Evolutionary conservation across 2,888 invertebrate genomes (phyloP), one percentile per base, ranked within the genome.

Genomic region (Sphaeridia pumilis): DNA sequence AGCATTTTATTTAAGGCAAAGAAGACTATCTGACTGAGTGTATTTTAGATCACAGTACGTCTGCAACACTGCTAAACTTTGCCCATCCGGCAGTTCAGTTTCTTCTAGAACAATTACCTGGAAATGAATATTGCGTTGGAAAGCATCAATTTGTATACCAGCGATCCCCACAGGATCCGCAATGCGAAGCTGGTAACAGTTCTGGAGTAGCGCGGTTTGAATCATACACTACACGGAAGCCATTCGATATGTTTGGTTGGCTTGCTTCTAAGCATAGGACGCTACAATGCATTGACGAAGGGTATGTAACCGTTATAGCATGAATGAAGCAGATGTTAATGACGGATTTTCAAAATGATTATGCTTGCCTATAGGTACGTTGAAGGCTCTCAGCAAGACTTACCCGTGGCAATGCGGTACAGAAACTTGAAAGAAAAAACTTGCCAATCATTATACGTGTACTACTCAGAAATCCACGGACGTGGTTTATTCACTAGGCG

Each of bases 391-490:
- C 35, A 10, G n/a, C 46, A 46, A 24, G 52, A 52, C 69, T 75
- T 94, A 66, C 93, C 94, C 3, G 86, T 90, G 78, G 90, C 92
- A 17, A 93, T 93, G 92, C 79, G 92, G 66, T 94, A 90, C 71
- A 77, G 93, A 64, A 88, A 90, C 67, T 74, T 94, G 56, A 86
- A 87, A 69, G 84, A 87, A 70, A 87, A 87, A 28, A 87, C 89
- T 21, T 87, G 86, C 69, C 83, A 84, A 67, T 47, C 48, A 12
- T 35, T 52, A 22, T 38, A 41, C 17, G 94, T 94, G 1, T 93
- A 87, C 72, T 78, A 87, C 64, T 94, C 94, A 1, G 81, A 81
- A 63, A 94, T 95, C 68, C 94, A 95, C 69, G 92, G 94, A 56
- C 80, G 93, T 63, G 95, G 95, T 35, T 74, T 95, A 62, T 94